Conservation (phyloP, 2,888 invertebrate genomes). For the Schizotus pectinicornis region DNA sequence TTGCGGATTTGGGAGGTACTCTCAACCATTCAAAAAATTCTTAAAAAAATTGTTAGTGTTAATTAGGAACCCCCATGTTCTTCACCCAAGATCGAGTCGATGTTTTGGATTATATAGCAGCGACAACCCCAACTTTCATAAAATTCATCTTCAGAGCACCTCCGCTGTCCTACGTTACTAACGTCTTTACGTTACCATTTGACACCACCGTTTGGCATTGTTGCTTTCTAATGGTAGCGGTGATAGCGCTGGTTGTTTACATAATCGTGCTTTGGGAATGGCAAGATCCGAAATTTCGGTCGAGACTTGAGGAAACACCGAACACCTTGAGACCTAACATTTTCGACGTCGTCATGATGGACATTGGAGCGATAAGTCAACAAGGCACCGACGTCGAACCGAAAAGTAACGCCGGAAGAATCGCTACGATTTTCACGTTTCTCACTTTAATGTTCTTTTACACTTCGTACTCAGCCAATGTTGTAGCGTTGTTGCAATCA, state of each 20-base stretch:
- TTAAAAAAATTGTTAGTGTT: not conserved
- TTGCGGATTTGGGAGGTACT: conserved; percentile 65
- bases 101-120: conserved; percentile 63
- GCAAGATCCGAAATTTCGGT: conserved; percentile 35
- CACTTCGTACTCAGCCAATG: conserved; percentile 71
- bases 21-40: not conserved
- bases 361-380: conserved; percentile 60
- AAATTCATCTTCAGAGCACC: conserved; percentile 72
- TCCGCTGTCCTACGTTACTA: conserved; percentile 68
- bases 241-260: conserved; percentile 43
- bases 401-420: conserved; percentile 58
- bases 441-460: conserved; percentile 64
- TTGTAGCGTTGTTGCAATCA: conserved; percentile 70
- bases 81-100: conserved; percentile 50
- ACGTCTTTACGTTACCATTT: conserved; percentile 72
- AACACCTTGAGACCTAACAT: conserved; percentile 38
- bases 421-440: conserved; percentile 48
- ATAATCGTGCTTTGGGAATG: conserved; percentile 50
- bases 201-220: conserved; percentile 68
- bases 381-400: conserved; percentile 60
- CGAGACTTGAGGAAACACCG: not conserved
- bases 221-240: conserved; percentile 59
- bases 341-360: conserved; percentile 52
- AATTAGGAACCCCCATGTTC: conserved; percentile 56
- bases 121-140: conserved; percentile 63